Percentiles rank a stretch among this genome's conserved stretches.
Evolutionary conservation across 2,888 invertebrate genomes (phyloP).

Genomic region (Nemapogon koenigi): DNA sequence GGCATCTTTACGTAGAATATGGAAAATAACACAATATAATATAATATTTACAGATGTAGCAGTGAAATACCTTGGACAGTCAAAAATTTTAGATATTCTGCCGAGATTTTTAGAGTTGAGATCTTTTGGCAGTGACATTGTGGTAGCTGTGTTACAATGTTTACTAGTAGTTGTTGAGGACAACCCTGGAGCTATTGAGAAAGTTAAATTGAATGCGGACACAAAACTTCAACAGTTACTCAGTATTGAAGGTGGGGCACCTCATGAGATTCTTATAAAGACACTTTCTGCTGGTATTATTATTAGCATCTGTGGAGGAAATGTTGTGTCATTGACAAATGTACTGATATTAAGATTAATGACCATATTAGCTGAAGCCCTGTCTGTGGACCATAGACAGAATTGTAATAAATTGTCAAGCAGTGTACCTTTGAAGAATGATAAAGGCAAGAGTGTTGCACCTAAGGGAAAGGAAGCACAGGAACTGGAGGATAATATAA

Average conservation of each 20-base stretch:
- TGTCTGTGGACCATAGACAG: constrained; percentile 60
- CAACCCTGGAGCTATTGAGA: constrained; percentile 63
- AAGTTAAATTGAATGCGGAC: constrained; percentile 56
- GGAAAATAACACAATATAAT: no score
- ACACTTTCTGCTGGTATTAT: constrained; percentile 66
- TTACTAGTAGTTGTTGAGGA: constrained; percentile 76
- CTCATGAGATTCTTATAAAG: constrained; percentile 52
- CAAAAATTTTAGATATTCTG: constrained; percentile 66
- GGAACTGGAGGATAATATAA: constrained; percentile 49
- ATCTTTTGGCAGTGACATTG: constrained; percentile 63
- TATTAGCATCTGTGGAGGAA: constrained; percentile 56
- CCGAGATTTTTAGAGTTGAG: constrained; percentile 65
- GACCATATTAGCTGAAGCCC: constrained; percentile 51
- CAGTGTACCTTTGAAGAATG: constrained; percentile 43
- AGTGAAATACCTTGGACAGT: constrained; percentile 69
- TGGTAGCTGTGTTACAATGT: constrained; percentile 68
- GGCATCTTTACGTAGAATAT: no score
- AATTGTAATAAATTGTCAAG: constrained; percentile 55
- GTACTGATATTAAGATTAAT: constrained; percentile 56
- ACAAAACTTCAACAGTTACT: constrained; percentile 45
- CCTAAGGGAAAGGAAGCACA: constrained; percentile 43
- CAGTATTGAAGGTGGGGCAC: constrained; percentile 38
- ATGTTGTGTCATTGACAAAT: constrained; percentile 39
- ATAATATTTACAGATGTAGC: constrained; percentile 57
- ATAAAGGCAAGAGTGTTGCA: constrained; percentile 27